Evolutionary conservation across 2,113 vertebrate genomes (phyloP).

Genomic region (Pitta sordida): DNA sequence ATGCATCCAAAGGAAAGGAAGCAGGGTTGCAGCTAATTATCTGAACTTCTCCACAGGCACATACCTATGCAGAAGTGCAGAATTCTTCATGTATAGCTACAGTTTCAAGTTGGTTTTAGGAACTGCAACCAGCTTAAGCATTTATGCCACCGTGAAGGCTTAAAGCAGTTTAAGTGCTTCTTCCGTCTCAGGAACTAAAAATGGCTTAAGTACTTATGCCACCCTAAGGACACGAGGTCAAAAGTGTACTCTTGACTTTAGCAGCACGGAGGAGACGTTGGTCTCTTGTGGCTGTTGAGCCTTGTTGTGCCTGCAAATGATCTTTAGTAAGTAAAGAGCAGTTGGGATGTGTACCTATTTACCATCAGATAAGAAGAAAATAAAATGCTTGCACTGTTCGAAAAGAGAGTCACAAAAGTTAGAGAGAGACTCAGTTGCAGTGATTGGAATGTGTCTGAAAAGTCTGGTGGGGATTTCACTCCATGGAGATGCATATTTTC

Average conservation of each 20-base stretch:
- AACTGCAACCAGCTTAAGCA: conserved; percentile 5
- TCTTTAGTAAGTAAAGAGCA: not conserved
- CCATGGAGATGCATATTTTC: not conserved
- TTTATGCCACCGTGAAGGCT: conserved; percentile 35
- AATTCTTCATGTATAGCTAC: not conserved
- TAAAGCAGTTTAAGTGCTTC: conserved; percentile 47
- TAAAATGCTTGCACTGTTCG: not conserved
- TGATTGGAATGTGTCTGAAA: not conserved
- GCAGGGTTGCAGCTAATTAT: not conserved
- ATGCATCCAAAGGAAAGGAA: not conserved
- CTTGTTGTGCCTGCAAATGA: not conserved
- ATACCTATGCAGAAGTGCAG: not conserved
- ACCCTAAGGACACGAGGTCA: conserved; percentile 1
- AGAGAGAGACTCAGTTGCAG: not conserved
- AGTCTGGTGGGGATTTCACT: conserved; percentile 4
- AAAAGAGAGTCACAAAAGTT: not conserved
- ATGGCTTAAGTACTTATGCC: conserved; percentile 44
- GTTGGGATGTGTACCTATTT: not conserved
- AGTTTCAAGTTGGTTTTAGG: not conserved
- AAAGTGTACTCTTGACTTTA: not conserved
- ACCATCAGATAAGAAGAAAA: conserved; percentile 6
- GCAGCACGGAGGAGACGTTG: not conserved
- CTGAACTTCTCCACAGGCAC: not conserved
- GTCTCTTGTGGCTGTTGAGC: not conserved
- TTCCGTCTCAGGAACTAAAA: conserved; percentile 21